phyloP scores from a whole-genome alignment of 2,797 vertebrate species.

The Rhinophrynus dorsalis region DNA sequence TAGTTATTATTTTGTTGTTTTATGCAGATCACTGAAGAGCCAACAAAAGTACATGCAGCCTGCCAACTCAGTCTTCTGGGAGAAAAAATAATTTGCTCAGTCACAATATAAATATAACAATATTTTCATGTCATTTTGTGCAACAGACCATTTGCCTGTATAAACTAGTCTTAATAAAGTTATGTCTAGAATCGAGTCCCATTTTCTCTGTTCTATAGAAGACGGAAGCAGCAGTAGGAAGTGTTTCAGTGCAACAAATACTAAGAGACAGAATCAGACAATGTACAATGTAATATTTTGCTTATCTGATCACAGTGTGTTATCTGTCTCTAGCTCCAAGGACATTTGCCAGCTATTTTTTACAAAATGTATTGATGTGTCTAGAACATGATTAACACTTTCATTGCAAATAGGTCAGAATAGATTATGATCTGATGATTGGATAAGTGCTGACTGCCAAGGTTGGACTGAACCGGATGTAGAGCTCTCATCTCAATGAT shows the following conservation, averaged over 20 bases:
- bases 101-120: too few species aligned
- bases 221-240: conserved; percentile 12
- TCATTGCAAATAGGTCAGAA: not conserved
- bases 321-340: conserved; percentile 31
- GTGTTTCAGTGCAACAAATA: conserved; percentile 25
- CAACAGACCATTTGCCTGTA: too few species aligned
- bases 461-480: too few species aligned
- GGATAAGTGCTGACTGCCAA: not conserved
- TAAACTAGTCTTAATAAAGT: not conserved
- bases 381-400: conserved; percentile 15
- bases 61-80: too few species aligned
- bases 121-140: too few species aligned
- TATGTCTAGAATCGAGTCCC: not conserved
- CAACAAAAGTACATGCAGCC: too few species aligned
- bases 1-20: too few species aligned
- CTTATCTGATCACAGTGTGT: conserved; percentile 33
- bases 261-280: conserved; percentile 30
- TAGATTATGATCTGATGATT: not conserved
- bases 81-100: too few species aligned
- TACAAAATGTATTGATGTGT: conserved; percentile 19
- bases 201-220: conserved; percentile 12
- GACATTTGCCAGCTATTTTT: conserved; percentile 17
- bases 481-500: not conserved
- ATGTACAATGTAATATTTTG: conserved; percentile 40
- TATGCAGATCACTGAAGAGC: too few species aligned